Percentiles rank a stretch among this genome's conserved stretches.
Evolutionary conservation across 2,113 vertebrate genomes (phyloP).

Genomic region (Craseonycteris thonglongyai): DNA sequence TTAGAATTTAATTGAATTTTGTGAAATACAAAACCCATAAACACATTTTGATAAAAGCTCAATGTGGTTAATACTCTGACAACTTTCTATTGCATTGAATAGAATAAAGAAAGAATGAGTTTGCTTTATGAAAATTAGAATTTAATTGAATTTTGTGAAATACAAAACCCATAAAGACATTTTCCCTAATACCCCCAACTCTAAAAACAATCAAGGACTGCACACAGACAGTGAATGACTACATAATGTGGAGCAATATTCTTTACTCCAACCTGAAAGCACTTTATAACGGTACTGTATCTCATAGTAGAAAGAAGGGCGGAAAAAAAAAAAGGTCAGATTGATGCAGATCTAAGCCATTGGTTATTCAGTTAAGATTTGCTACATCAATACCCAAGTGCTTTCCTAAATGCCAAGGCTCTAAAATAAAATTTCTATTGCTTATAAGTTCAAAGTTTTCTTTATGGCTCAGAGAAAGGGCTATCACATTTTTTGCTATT

Average conservation of each 20-base stretch:
- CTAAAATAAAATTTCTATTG: background rate
- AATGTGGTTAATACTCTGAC: constrained; percentile 24
- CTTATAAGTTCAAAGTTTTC: background rate
- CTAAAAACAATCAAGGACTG: background rate
- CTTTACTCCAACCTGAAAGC: background rate
- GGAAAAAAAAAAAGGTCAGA: background rate
- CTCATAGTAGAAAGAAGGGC: too few relatives aligned
- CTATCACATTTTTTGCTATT: background rate
- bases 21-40: background rate
- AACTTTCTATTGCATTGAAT: constrained; percentile 52
- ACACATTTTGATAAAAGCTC: background rate
- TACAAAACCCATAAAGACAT: background rate
- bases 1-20: constrained; percentile 3
- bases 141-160: background rate
- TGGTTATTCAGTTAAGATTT: background rate
- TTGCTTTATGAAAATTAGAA: constrained; percentile 36
- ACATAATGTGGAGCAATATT: background rate
- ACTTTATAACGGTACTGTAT: constrained; percentile 6
- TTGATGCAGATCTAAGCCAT: background rate
- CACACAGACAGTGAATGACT: background rate
- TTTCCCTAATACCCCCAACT: background rate
- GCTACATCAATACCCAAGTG: background rate
- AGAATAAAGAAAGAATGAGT: constrained; percentile 51
- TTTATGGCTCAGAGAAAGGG: background rate
- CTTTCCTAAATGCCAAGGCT: background rate